phyloP scores from a whole-genome alignment of 2,797 vertebrate species.

The Notoglanidium macrostoma region DNA sequence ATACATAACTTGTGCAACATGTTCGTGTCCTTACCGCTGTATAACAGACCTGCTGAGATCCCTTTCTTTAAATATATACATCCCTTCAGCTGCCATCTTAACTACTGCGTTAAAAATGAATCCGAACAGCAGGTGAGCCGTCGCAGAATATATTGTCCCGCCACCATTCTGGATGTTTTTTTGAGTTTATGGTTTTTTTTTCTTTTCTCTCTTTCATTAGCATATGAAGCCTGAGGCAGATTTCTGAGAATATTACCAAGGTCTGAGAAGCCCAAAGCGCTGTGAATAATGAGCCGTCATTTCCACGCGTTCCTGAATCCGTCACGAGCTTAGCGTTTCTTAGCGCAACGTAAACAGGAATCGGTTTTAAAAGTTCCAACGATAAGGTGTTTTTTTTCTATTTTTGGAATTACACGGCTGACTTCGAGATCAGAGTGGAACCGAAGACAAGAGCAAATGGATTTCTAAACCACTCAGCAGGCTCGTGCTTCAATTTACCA shows the following conservation, averaged over 20 bases:
- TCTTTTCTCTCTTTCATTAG: neutral
- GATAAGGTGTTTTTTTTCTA: neutral
- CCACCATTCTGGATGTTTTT: neutral
- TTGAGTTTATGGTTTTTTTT: neutral
- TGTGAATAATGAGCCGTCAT: slow-evolving; percentile 10
- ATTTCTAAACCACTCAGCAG: slow-evolving; percentile 2
- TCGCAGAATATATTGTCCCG: neutral
- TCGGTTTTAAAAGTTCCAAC: neutral
- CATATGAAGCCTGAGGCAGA: neutral
- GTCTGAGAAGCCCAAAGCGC: neutral
- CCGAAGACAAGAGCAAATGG: neutral
- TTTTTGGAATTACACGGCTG: neutral
- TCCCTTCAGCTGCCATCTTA: neutral
- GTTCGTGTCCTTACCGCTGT: neutral
- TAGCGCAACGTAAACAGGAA: neutral
- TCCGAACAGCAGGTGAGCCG: neutral
- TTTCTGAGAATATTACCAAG: slow-evolving; percentile 1
- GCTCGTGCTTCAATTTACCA: neutral
- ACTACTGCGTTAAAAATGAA: neutral
- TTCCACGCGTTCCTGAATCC: neutral
- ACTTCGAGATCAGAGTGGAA: neutral
- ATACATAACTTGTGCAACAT: neutral
- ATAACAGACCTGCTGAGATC: neutral
- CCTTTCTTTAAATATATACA: neutral
- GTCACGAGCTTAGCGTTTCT: neutral